Base-by-base conservation (phyloP, 2,888 invertebrate species). In the Perizoma affinitatum region DNA sequence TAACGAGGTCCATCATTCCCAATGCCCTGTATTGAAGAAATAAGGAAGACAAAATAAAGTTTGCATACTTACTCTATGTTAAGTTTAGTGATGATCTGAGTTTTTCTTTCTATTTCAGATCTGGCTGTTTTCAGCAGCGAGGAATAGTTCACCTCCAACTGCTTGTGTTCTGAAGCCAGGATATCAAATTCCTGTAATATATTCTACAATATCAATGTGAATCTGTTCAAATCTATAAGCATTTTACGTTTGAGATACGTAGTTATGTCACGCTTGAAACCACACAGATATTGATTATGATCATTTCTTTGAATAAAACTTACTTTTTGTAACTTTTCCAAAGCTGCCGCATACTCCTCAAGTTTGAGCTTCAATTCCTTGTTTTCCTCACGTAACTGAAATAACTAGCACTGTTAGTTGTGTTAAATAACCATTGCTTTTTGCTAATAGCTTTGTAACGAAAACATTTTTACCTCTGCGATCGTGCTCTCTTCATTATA, bases 151-250 rank as follows among this genome's bases (percentile, higher is more conserved):
- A 66, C 64, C 68, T 87, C 82, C 59, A 92, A 68, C 57, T 74
- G 83, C 57, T 84, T 85, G 65, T 83, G 86, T 63, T 88, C 88
- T 4, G 72, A 67, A 5, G 79, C 71, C 35, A 92, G 56, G 48
- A 75, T 84, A 64, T 90, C 89, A 73, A 86, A 87, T 69, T 89
- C 90, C 92, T 92, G 92, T 60, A 90, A 91, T 71, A 92, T 87
- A 71, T 81, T 82, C 92, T 91, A 85, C 60, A 87, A 80, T 80
- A 78, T 90, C 87, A 91, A 87, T 89, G 84, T 78, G 81, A 77
- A 87, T 86, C 83, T 82, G 79, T 83, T 75, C 88, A 59, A 60
- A 48, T 38, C 6, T 42, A 42, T 1, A 42, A 7, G 5, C 10
- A 10, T 42, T n/a, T 42, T 7, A 40, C 40, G 22, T 22, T 22